Conservation (phyloP, 2,113 vertebrate genomes). For the Rhinoderma darwinii region DNA sequence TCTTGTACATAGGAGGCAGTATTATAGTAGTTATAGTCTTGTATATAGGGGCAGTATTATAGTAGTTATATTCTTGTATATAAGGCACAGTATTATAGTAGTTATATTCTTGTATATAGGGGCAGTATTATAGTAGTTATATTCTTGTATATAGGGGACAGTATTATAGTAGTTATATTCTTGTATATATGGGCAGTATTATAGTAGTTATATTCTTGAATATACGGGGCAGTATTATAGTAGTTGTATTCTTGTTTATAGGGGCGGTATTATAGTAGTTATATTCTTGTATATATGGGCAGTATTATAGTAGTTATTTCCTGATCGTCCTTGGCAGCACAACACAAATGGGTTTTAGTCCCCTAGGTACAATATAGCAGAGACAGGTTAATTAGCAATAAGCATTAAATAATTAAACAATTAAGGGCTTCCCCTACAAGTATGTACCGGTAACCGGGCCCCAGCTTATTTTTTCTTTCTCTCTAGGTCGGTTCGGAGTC, state of each 20-base stretch:
- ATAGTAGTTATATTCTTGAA: neutral
- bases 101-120: neutral
- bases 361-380: no score
- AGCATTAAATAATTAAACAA: no score
- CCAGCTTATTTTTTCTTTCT: no score
- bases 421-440: no score
- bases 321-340: no score
- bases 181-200: neutral
- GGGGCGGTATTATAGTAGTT: conserved; percentile 10
- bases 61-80: conserved; percentile 2
- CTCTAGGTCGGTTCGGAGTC: no score
- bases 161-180: conserved; percentile 3
- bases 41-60: neutral
- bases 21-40: conserved; percentile 10
- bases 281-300: neutral
- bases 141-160: neutral
- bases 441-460: no score
- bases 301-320: conserved; percentile 8
- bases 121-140: neutral
- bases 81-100: neutral
- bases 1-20: neutral
- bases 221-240: neutral
- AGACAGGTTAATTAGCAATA: no score
- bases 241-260: neutral
- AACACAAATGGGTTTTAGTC: no score